A percentile compares a stretch with the other conserved stretches of the same genome.
phyloP scores from a whole-genome alignment of 2,797 vertebrate species.

The Notoglanidium macrostoma region DNA sequence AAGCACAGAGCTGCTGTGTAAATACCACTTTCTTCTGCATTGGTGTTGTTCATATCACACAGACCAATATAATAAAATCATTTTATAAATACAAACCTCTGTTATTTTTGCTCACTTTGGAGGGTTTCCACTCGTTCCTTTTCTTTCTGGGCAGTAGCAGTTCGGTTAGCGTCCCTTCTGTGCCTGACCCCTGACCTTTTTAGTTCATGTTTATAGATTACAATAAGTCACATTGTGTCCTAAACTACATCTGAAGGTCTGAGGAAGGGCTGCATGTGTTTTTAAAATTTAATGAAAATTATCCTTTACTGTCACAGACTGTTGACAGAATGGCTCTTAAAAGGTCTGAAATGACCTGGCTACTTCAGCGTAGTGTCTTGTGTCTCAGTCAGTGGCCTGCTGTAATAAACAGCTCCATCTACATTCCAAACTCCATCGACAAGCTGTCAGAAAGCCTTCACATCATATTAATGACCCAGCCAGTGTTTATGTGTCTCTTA shows the following conservation, averaged over 20 bases:
- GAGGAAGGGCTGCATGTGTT: not conserved
- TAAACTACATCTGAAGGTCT: not conserved
- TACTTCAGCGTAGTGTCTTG: not conserved
- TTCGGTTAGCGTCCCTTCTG: too few relatives aligned
- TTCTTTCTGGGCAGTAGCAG: too few relatives aligned
- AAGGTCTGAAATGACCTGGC: not conserved
- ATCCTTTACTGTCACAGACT: not conserved
- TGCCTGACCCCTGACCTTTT: not conserved
- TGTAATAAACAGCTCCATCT: constrained; percentile 1
- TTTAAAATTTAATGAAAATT: not conserved
- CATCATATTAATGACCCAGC: constrained; percentile 27
- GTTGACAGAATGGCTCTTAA: not conserved
- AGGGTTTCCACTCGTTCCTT: too few relatives aligned
- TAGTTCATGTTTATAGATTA: not conserved
- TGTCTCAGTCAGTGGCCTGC: not conserved
- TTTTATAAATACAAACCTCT: too few relatives aligned
- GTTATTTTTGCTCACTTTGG: too few relatives aligned
- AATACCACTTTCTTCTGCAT: too few relatives aligned
- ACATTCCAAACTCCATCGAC: constrained; percentile 13
- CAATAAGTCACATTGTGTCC: not conserved
- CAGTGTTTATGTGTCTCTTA: not conserved
- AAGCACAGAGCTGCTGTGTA: too few relatives aligned
- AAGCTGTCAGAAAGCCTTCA: constrained; percentile 22
- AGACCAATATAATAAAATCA: too few relatives aligned
- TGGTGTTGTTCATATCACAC: too few relatives aligned